Percentiles rank a stretch among this genome's conserved stretches.
phyloP scores from a whole-genome alignment of 2,113 vertebrate genomes.

The Hylia prasina region DNA sequence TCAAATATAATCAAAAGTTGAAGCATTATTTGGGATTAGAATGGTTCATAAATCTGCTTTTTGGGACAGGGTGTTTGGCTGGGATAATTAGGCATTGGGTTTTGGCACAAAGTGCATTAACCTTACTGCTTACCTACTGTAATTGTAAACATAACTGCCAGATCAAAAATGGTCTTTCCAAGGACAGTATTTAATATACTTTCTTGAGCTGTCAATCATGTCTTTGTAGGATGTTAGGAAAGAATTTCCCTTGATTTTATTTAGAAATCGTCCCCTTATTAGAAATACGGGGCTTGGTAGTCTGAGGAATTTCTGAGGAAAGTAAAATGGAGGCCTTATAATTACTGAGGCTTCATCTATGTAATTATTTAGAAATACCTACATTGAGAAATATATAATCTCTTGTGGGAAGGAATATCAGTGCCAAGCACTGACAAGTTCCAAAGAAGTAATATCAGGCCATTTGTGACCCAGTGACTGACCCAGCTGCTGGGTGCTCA shows the following conservation, averaged over 20 bases:
- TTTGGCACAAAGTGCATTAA: not conserved
- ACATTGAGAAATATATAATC: not conserved
- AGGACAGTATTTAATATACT: not conserved
- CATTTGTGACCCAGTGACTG: not conserved
- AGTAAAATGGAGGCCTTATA: not conserved
- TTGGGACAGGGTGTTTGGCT: not conserved
- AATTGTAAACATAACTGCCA: not conserved
- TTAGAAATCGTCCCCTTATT: not conserved
- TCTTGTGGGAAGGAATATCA: not conserved
- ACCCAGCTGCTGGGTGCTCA: not conserved
- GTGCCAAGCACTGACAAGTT: not conserved
- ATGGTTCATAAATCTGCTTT: not conserved
- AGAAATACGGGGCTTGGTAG: fast-evolving
- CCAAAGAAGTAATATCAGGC: not conserved
- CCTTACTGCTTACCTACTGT: not conserved
- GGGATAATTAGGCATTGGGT: not conserved
- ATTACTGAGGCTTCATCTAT: not conserved
- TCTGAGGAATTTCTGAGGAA: not conserved
- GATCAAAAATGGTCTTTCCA: not conserved
- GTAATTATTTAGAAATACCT: not conserved
- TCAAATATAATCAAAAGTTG: not conserved
- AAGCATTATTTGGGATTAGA: not conserved
- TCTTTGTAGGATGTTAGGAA: not conserved
- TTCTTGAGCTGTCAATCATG: not conserved
- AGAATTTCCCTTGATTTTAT: not conserved